These are phyloP conservation scores for Cremastinae sp. DNA, from an alignment of 2,888 invertebrate genomes.

Conservation along the genomic window DNA sequence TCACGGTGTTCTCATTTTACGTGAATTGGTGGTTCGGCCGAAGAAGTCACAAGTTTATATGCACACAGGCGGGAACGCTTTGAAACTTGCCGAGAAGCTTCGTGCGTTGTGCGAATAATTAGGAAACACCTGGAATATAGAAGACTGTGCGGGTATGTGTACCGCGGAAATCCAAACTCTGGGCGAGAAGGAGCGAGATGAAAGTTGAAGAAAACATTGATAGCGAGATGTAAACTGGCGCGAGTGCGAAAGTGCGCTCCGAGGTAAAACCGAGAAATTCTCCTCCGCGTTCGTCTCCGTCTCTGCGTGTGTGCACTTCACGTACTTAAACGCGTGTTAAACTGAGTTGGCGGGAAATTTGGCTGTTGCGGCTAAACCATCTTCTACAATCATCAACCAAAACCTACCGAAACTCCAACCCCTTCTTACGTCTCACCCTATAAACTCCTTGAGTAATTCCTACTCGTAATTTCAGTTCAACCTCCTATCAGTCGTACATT, in stretches of 20 bases:
- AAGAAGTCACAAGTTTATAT: constrained; percentile 45
- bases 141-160: constrained; percentile 47
- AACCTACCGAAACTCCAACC: neutral
- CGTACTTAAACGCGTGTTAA: constrained; percentile 54
- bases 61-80: constrained; percentile 37
- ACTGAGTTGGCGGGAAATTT: constrained; percentile 56
- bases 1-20: constrained; percentile 9
- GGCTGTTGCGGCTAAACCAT: constrained; percentile 34
- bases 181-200: constrained; percentile 1
- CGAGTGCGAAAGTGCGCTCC: constrained; percentile 20
- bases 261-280: constrained; percentile 42
- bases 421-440: constrained; percentile 17
- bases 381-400: constrained; percentile 29
- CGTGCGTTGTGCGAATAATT: constrained; percentile 66
- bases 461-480: constrained; percentile 46
- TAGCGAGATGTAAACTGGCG: constrained; percentile 19
- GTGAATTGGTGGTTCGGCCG: constrained; percentile 30
- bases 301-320: neutral
- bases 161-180: constrained; percentile 6
- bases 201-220: constrained; percentile 15
- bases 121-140: constrained; percentile 63
- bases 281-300: neutral
- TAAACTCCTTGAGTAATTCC: constrained; percentile 56
- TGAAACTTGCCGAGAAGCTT: constrained; percentile 60
- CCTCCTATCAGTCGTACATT: constrained; percentile 7